Percentiles rank a stretch among this genome's conserved stretches.
Evolutionary conservation across 2,797 vertebrate genomes (phyloP).

Genomic region (Poeciliopsis turneri): DNA sequence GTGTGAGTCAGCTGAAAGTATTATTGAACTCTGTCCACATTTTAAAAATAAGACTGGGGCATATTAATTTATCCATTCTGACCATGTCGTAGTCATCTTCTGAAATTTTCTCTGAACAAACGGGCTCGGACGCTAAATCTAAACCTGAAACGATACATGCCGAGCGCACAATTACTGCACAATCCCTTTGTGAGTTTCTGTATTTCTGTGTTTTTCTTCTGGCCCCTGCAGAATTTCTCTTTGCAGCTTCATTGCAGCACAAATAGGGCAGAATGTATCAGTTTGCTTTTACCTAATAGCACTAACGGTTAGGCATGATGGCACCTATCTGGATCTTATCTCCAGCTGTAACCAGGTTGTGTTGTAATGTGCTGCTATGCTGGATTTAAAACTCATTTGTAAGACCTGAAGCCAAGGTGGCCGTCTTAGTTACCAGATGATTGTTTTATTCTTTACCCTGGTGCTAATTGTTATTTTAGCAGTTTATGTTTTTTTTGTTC

Average conservation of each 20-base stretch:
- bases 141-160: not conserved
- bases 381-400: not conserved
- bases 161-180: not conserved
- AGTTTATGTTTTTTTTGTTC: not conserved
- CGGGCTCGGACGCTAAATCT: not conserved
- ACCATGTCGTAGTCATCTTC: not conserved
- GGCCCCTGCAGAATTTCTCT: not conserved
- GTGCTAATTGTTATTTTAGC: not conserved
- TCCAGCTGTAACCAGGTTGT: not conserved
- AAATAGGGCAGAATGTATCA: not conserved
- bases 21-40: not conserved
- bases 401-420: not conserved
- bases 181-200: not conserved
- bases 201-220: conserved; percentile 4
- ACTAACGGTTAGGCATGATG: not conserved
- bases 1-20: not conserved
- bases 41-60: not conserved
- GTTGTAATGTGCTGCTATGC: not conserved
- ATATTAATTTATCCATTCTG: not conserved
- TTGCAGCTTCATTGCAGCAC: not conserved
- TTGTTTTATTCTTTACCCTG: not conserved
- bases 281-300: conserved; percentile 13
- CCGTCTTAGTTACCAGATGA: not conserved
- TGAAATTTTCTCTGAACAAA: not conserved
- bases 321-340: not conserved